These are phyloP conservation scores for Archips crataeganus DNA, from an alignment of 2,888 invertebrate species.

Conservation along the genomic window DNA sequence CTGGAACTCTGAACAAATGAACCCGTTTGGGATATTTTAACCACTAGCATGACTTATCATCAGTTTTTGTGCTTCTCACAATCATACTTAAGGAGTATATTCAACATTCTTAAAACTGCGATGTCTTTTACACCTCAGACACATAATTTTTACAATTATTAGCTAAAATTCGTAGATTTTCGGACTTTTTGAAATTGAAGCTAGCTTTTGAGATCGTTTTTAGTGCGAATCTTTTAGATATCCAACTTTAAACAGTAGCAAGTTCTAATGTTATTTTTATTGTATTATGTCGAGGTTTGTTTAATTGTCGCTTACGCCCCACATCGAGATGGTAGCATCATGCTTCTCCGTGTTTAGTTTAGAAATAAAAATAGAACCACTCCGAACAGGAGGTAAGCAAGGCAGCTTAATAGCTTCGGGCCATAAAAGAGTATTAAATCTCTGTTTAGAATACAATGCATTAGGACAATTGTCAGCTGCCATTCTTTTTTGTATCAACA, in stretches of 20 bases:
- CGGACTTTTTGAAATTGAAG: too few relatives aligned
- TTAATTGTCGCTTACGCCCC: not conserved
- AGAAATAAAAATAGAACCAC: conserved; percentile 75
- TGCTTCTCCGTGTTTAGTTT: conserved; percentile 62
- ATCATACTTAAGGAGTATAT: not conserved
- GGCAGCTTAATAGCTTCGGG: conserved; percentile 49
- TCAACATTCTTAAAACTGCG: not conserved
- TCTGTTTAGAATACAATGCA: conserved; percentile 79
- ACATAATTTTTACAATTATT: not conserved
- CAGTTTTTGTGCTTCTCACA: not conserved
- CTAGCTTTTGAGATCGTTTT: not conserved
- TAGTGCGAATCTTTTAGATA: not conserved
- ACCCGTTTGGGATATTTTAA: conserved; percentile 70
- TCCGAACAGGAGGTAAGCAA: conserved; percentile 55
- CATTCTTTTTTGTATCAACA: conserved; percentile 42
- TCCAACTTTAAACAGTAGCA: not conserved
- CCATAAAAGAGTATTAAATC: conserved; percentile 51
- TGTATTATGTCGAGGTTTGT: not conserved
- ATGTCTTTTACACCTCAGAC: conserved; percentile 3
- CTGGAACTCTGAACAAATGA: conserved; percentile 61
- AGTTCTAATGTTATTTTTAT: not conserved
- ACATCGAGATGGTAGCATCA: conserved; percentile 7
- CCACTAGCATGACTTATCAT: conserved; percentile 7
- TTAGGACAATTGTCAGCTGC: conserved; percentile 63
- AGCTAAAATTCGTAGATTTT: too few relatives aligned